Base-by-base conservation (phyloP, 2,888 invertebrate species). In the Drosophila acutilabella region DNA sequence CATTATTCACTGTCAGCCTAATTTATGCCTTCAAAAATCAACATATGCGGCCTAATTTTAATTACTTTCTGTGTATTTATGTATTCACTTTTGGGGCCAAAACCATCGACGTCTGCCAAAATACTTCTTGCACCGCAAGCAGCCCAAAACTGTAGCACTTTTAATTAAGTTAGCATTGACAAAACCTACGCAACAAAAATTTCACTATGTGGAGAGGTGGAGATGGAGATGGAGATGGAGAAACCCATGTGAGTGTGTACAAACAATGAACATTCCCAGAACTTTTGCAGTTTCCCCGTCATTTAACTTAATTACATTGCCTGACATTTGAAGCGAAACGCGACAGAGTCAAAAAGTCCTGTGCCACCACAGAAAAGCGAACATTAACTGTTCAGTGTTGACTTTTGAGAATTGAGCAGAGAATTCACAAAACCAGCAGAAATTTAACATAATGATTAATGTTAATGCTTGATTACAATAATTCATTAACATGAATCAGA, bases 251-350 rank as follows among this genome's bases (percentile, higher is more conserved):
- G 36, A 16, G 18, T 20, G 14, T 10, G 48, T 38, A 53, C 54
- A 57, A 33, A 26, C 51, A 83, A 30, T 30, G 30, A 61, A 73
- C 75, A 78, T 73, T 69, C 54, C 16, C 70, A 66, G 72, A 84
- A 83, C 74, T 82, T 83, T 83, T 74, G 65, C 74, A 84, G 79
- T 80, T 83, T 83, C 72, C 80, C 74, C 74, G 64, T 79, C 85
- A 83, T 83, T 83, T 80, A 83, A 83, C 85, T 83, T 83, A 82
- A 83, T 84, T 82, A 84, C 85, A 80, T 71, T 72, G 78, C 74
- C 81, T 59, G 74, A 69, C 70, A 74, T 74, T 71, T 78, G 76
- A 78, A 56, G 73, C 68, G 68, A 71, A 76, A 53, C 73, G 42
- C 64, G 45, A 40, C 71, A 30, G 40, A 71, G 74, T 62, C 74